phyloP scores from a whole-genome alignment of 2,888 invertebrate species.

The Morpho helenor region DNA sequence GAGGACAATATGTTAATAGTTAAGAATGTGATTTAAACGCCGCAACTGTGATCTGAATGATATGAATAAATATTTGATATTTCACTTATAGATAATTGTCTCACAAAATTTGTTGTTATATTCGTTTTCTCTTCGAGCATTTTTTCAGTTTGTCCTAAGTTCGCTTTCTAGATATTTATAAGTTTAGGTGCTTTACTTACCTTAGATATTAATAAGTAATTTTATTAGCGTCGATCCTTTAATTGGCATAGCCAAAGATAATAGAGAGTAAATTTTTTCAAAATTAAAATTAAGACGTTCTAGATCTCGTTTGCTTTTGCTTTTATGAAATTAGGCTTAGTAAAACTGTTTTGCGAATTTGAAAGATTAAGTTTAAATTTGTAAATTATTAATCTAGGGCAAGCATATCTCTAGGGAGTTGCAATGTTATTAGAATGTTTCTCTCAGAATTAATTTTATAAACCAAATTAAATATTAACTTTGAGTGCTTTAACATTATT shows the following conservation, averaged over 20 bases:
- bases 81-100: constrained; percentile 77
- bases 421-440: constrained; percentile 50
- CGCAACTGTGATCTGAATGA: constrained; percentile 81
- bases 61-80: constrained; percentile 79
- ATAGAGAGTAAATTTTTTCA: constrained; percentile 66
- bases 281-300: constrained; percentile 25
- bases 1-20: constrained; percentile 76
- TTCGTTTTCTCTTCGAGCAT: constrained; percentile 28
- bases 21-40: constrained; percentile 79
- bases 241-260: constrained; percentile 77
- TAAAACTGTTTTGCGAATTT: constrained; percentile 31
- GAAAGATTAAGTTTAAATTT: constrained; percentile 20
- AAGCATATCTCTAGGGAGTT: constrained; percentile 67
- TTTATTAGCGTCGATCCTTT: constrained; percentile 51
- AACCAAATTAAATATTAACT: constrained; percentile 63
- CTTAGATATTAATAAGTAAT: constrained; percentile 46
- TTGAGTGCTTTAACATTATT: constrained; percentile 72
- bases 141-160: constrained; percentile 39
- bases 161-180: constrained; percentile 46
- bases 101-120: constrained; percentile 57
- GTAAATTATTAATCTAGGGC: constrained; percentile 50
- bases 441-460: constrained; percentile 51
- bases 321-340: constrained; percentile 28
- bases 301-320: constrained; percentile 37
- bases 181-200: constrained; percentile 70